These are phyloP conservation scores for Heliconius charithonia DNA, from an alignment of 2,888 invertebrate genomes.

Conservation along the genomic window DNA sequence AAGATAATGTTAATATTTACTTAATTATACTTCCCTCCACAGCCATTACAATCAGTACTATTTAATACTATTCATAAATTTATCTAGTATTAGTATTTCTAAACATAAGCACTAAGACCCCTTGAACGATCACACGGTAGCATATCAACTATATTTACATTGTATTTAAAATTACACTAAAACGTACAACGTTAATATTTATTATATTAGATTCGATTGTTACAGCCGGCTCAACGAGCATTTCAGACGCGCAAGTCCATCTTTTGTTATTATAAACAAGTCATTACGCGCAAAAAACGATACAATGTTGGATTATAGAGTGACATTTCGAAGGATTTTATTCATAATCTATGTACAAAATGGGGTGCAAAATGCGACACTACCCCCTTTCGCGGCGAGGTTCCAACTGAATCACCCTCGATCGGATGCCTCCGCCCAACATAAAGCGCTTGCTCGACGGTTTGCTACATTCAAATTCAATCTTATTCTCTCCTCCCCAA, in stretches of 20 bases:
- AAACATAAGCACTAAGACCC: conserved; percentile 51
- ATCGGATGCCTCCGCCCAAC: conserved; percentile 82
- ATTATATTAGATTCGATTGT: conserved; percentile 62
- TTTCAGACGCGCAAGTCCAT: conserved; percentile 45
- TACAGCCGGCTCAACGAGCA: conserved; percentile 63
- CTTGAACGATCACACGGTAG: conserved; percentile 50
- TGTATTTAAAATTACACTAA: conserved; percentile 50
- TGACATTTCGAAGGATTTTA: conserved; percentile 75
- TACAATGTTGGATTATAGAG: conserved; percentile 51
- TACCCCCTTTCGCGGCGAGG: conserved; percentile 75
- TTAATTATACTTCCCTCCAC: conserved; percentile 76
- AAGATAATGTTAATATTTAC: conserved; percentile 59
- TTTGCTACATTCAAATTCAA: conserved; percentile 52
- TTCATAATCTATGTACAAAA: conserved; percentile 70
- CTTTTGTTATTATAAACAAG: conserved; percentile 43
- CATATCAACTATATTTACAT: conserved; percentile 46
- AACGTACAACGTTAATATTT: conserved; percentile 68
- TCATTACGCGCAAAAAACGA: conserved; percentile 36
- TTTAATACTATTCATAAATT: conserved; percentile 73
- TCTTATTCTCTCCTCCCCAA: conserved; percentile 52
- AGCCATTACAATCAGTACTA: conserved; percentile 73
- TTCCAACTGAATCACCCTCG: conserved; percentile 81
- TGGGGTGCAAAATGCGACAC: conserved; percentile 69
- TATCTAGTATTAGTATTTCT: conserved; percentile 54
- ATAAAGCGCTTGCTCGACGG: conserved; percentile 79